Base-by-base conservation (phyloP, 2,888 invertebrate genomes). In the Zeuzera pyrina region DNA sequence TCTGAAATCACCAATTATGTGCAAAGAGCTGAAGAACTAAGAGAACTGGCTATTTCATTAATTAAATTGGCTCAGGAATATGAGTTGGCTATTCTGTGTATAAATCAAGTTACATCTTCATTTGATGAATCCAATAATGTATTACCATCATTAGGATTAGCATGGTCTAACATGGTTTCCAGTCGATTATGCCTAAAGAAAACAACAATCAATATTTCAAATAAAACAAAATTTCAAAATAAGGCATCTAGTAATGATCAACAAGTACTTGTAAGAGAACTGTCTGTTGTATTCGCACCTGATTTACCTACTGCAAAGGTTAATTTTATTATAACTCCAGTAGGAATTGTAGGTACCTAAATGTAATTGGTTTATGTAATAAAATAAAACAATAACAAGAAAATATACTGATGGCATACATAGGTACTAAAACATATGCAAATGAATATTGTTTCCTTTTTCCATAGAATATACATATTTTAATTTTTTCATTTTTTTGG, bases 81-180 rank as follows among this genome's bases (percentile, higher is more conserved):
- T 41, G 66, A 76, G 34, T 39, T 79, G 21, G 72, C 71, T 28
- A 46, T 78, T 22, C 45, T 84, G 22, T 83, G 79, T 39, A 63
- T 76, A 30, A 84, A 84, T 41, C 84, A 84, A 66, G 84, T 83
- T 2, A 71, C 77, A 28, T 54, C 68, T 31, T 57, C 58, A 21
- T 65, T 78, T 43, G 53, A 62, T 42, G 53, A 51, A 15, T 38
- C 48, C 31, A 47, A 44, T 30, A 50, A 58, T 45, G 46, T 71
- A 5, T 33, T 79, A 27, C 84, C 84, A 7, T 65, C 73, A 6
- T 48, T 84, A 22, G 84, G 84, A 1, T 43, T 84, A 23, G 72
- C 76, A 29, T 84, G 84, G 84, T 76, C 84, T 2, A 84, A 84
- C 40, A 68, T 84, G 71, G 53, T 84, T 22, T 57, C 65, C 14